A percentile compares a stretch with the other conserved stretches of the same genome.
phyloP scores from a whole-genome alignment of 1,140 invertebrate species.

The Drosophila lacteicornis region DNA sequence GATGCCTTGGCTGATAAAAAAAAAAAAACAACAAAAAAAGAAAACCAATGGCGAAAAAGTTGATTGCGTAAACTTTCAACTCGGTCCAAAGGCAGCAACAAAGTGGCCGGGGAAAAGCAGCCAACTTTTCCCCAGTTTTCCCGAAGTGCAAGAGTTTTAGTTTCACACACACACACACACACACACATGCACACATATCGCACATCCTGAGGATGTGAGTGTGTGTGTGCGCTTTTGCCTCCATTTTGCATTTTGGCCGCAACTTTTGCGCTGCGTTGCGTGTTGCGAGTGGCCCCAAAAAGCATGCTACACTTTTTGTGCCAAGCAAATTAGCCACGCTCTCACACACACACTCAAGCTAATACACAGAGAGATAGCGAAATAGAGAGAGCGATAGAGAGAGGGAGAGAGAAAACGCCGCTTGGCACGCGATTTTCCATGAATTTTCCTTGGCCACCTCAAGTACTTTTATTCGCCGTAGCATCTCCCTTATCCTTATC shows the following conservation, averaged over 20 bases:
- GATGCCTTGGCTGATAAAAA: conserved; percentile 36
- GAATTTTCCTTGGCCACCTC: conserved; percentile 26
- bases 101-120: conserved; percentile 49
- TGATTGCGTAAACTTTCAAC: conserved; percentile 62
- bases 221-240: conserved; percentile 19
- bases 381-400: not conserved
- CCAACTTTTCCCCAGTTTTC: conserved; percentile 44
- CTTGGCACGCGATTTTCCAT: conserved; percentile 36
- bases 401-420: not conserved
- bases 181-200: conserved; percentile 6
- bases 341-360: conserved; percentile 23
- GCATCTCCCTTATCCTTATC: conserved; percentile 9
- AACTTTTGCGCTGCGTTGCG: conserved; percentile 55
- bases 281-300: conserved; percentile 57
- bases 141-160: conserved; percentile 59
- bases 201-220: conserved; percentile 1
- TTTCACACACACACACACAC: conserved; percentile 20
- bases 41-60: conserved; percentile 52
- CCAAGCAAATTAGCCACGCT: conserved; percentile 56
- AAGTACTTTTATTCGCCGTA: not conserved
- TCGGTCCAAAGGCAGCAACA: conserved; percentile 47
- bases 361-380: not conserved
- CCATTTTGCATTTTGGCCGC: conserved; percentile 52
- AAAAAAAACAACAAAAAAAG: conserved; percentile 32
- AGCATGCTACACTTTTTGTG: conserved; percentile 53